Evolutionary conservation across 2,888 invertebrate genomes (phyloP).

Genomic region (Agrotis ipsilon): DNA sequence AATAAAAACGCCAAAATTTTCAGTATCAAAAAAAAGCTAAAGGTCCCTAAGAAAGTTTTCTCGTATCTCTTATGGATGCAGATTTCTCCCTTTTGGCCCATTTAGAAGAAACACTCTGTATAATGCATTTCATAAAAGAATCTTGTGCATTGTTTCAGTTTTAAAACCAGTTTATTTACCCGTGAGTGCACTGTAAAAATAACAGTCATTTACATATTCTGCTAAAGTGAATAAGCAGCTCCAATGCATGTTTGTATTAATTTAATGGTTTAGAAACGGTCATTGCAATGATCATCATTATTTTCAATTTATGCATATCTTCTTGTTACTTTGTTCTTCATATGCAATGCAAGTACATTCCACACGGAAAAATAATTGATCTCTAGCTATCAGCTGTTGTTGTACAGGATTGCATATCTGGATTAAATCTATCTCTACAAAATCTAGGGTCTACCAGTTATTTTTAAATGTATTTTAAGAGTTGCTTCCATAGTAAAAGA

Average conservation of each 20-base stretch:
- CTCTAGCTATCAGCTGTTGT: neutral
- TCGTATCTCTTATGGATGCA: too few relatives aligned
- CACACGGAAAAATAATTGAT: neutral
- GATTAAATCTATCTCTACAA: neutral
- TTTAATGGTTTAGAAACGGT: slow-evolving; percentile 15
- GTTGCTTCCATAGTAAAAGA: neutral
- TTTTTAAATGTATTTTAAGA: neutral
- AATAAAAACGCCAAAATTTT: too few relatives aligned
- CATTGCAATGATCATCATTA: slow-evolving; percentile 22
- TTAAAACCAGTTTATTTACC: slow-evolving; percentile 1
- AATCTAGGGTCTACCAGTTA: neutral
- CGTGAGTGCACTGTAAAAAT: neutral
- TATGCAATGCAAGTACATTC: neutral
- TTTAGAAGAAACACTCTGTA: too few relatives aligned
- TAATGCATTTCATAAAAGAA: neutral
- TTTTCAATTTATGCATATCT: neutral
- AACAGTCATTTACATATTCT: neutral
- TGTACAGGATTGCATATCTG: neutral
- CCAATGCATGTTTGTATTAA: slow-evolving; percentile 14
- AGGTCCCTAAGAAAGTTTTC: too few relatives aligned
- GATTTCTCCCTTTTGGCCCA: too few relatives aligned
- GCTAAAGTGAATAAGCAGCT: slow-evolving; percentile 38
- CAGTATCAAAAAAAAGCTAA: too few relatives aligned
- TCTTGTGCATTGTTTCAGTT: neutral
- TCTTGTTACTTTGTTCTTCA: slow-evolving; percentile 1